phyloP scores from a whole-genome alignment of 2,888 invertebrate species.

The Orchestes rusci region DNA sequence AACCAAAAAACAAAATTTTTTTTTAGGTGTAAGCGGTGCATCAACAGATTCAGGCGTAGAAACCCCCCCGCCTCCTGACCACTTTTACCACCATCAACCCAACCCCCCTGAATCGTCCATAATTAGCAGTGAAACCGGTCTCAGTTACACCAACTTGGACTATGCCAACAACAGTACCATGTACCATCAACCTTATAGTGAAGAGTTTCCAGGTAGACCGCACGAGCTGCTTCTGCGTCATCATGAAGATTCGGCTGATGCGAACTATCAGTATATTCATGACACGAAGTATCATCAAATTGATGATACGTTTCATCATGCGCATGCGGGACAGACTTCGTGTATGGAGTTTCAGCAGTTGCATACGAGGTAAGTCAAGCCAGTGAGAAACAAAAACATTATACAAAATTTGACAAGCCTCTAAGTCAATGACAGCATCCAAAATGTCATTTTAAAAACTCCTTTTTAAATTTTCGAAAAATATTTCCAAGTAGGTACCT shows the following conservation, averaged over 20 bases:
- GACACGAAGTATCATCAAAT: conserved; percentile 49
- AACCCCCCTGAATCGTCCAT: conserved; percentile 45
- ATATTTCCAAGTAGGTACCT: too few relatives aligned
- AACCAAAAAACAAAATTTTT: too few relatives aligned
- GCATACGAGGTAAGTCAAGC: conserved; percentile 37
- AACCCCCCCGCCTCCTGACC: conserved; percentile 44
- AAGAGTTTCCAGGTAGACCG: conserved; percentile 31
- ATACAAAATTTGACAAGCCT: too few relatives aligned
- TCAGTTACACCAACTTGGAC: conserved; percentile 86
- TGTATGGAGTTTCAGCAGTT: conserved; percentile 54
- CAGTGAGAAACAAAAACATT: too few relatives aligned
- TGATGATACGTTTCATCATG: conserved; percentile 44
- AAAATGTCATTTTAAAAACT: too few relatives aligned
- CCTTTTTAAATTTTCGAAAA: too few relatives aligned
- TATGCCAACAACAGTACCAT: conserved; percentile 50
- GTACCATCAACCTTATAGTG: conserved; percentile 34
- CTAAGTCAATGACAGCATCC: too few relatives aligned
- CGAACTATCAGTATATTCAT: conserved; percentile 42
- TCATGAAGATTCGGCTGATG: conserved; percentile 50
- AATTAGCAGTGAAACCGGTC: conserved; percentile 77
- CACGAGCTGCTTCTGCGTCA: conserved; percentile 44
- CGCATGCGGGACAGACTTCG: conserved; percentile 42
- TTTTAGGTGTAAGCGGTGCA: conserved; percentile 24
- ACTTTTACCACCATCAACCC: conserved; percentile 45
- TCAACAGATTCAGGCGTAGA: conserved; percentile 38